Conservation (phyloP, 2,113 vertebrate species). For the Bostrychus sinensis region DNA sequence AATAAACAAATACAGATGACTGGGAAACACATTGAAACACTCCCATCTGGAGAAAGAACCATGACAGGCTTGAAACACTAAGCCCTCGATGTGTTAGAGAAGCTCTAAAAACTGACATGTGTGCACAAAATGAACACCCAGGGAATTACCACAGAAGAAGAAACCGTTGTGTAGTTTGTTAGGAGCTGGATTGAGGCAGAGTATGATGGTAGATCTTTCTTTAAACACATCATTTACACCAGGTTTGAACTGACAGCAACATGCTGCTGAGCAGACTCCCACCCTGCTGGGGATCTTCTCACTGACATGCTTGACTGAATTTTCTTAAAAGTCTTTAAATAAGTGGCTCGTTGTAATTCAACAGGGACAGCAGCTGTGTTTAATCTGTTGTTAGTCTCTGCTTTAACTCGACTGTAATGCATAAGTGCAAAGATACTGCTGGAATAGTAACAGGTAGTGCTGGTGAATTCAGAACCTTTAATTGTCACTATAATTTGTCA, state of each 20-base stretch:
- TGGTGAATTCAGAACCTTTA: neutral
- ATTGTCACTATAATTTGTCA: no score
- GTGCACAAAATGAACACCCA: constrained; percentile 54
- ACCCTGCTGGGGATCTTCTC: constrained; percentile 21
- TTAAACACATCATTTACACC: constrained; percentile 40
- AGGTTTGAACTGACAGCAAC: constrained; percentile 40
- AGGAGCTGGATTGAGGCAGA: constrained; percentile 21
- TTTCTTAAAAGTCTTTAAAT: constrained; percentile 10
- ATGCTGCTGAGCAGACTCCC: constrained; percentile 37
- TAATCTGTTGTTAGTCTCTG: neutral
- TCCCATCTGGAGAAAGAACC: constrained; percentile 78
- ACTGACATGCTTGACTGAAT: constrained; percentile 16
- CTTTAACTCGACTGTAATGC: neutral
- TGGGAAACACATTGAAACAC: constrained; percentile 59
- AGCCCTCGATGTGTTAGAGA: constrained; percentile 58
- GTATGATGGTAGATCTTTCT: constrained; percentile 26
- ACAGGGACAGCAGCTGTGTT: neutral
- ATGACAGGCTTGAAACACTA: constrained; percentile 72
- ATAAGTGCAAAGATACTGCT: neutral
- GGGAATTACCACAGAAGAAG: constrained; percentile 61
- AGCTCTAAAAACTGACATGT: constrained; percentile 68
- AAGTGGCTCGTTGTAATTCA: neutral
- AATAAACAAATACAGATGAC: constrained; percentile 73
- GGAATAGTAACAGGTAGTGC: neutral
- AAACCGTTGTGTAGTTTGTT: constrained; percentile 44